phyloP scores from a whole-genome alignment of 1,140 invertebrate genomes.

The Heliconius melpomene region DNA sequence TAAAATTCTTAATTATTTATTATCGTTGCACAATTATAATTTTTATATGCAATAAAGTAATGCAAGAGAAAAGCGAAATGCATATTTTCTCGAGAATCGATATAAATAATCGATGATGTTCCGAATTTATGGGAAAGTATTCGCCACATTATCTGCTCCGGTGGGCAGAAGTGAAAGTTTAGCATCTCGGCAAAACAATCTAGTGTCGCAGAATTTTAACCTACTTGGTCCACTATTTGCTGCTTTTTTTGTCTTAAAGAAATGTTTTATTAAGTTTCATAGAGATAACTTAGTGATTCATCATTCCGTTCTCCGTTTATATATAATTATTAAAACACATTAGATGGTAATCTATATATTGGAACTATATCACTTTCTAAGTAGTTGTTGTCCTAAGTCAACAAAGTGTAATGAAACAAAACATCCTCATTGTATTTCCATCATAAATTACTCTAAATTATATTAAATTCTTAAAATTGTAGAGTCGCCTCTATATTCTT shows the following conservation, averaged over 20 bases:
- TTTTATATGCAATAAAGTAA: conserved; percentile 1
- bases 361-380: no score
- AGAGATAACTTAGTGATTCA: not conserved
- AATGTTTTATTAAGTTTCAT: no score
- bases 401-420: not conserved
- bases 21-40: not conserved
- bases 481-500: not conserved
- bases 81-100: not conserved
- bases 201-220: conserved; percentile 14
- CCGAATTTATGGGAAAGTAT: conserved; percentile 38
- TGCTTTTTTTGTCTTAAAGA: not conserved
- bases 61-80: conserved; percentile 3
- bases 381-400: no score
- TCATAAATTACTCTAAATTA: not conserved
- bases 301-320: not conserved
- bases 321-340: not conserved
- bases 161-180: conserved; percentile 38
- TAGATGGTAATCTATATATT: no score
- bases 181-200: conserved; percentile 10
- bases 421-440: not conserved
- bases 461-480: not conserved
- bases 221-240: not conserved
- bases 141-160: conserved; percentile 35
- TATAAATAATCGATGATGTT: conserved; percentile 25
- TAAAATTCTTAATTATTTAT: not conserved